A percentile compares a stretch with the other conserved stretches of the same genome.
phyloP scores from a whole-genome alignment of 2,888 invertebrate species.

The Hoplodrina blanda region DNA sequence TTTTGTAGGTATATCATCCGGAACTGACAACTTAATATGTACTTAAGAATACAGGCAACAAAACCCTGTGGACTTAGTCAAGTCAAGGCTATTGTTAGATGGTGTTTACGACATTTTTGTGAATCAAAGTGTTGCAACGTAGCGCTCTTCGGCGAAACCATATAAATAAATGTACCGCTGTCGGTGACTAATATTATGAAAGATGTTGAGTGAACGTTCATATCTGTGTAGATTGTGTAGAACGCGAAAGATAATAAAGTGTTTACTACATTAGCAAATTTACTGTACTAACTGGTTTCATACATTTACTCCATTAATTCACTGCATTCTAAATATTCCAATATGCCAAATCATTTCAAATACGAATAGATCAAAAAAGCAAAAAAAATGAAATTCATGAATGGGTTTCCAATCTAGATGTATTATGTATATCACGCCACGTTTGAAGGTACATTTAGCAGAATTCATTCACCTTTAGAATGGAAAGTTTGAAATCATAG shows the following conservation, averaged over 20 bases:
- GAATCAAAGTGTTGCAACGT: conserved; percentile 64
- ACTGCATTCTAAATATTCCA: conserved; percentile 17
- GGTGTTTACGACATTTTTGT: conserved; percentile 62
- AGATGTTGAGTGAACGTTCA: conserved; percentile 53
- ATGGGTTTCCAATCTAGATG: conserved; percentile 39
- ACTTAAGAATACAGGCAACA: conserved; percentile 29
- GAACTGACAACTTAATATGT: conserved; percentile 27
- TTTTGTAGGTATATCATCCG: conserved; percentile 9
- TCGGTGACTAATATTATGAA: conserved; percentile 66
- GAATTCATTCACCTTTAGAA: conserved; percentile 58
- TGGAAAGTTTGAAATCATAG: conserved; percentile 61
- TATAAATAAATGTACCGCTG: conserved; percentile 62
- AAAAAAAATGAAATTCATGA: conserved; percentile 37
- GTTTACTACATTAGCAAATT: conserved; percentile 55
- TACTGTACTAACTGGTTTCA: conserved; percentile 46
- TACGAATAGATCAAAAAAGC: conserved; percentile 22
- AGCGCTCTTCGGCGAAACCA: conserved; percentile 59
- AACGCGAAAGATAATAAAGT: conserved; percentile 54
- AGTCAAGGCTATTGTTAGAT: conserved; percentile 58
- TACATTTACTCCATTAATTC: conserved; percentile 11
- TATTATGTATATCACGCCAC: conserved; percentile 56
- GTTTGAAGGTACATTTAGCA: conserved; percentile 51
- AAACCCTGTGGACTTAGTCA: conserved; percentile 36
- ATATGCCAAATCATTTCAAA: conserved; percentile 19
- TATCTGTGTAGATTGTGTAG: conserved; percentile 40